Conservation (phyloP, 2,888 invertebrate species). For the Erynnis tages region DNA sequence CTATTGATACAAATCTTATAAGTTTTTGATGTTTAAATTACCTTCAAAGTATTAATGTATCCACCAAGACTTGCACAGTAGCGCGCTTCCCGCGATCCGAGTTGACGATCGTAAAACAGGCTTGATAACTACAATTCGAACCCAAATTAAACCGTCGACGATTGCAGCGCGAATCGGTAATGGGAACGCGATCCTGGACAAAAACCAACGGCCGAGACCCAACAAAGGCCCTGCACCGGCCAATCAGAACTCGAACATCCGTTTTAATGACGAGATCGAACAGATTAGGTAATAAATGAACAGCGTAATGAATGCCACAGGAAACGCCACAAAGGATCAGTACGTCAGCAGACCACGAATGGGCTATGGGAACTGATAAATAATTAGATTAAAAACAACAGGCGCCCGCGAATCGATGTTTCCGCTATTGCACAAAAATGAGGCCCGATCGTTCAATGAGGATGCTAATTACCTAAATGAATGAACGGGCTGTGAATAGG, state of each 20-base stretch:
- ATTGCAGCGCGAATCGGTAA: constrained; percentile 28
- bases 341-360: constrained; percentile 44
- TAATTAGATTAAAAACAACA: constrained; percentile 70
- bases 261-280: constrained; percentile 46
- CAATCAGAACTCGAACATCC: constrained; percentile 45
- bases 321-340: constrained; percentile 52
- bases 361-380: constrained; percentile 76
- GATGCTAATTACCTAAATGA: constrained; percentile 21
- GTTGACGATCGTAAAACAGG: constrained; percentile 18
- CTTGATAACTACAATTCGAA: constrained; percentile 22
- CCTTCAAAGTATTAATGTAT: not conserved
- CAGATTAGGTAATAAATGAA: constrained; percentile 50
- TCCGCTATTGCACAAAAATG: constrained; percentile 38
- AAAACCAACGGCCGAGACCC: constrained; percentile 36
- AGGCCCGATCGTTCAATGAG: constrained; percentile 21
- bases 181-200: constrained; percentile 29
- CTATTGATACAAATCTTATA: too few species aligned
- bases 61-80: constrained; percentile 14
- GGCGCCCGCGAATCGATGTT: constrained; percentile 43
- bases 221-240: constrained; percentile 38
- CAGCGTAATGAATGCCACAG: constrained; percentile 57
- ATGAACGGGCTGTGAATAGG: not conserved
- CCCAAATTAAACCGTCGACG: constrained; percentile 25
- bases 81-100: constrained; percentile 6
- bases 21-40: too few species aligned